Base-by-base conservation (phyloP, 1,140 invertebrate species). In the Leptinotarsa defecta region DNA sequence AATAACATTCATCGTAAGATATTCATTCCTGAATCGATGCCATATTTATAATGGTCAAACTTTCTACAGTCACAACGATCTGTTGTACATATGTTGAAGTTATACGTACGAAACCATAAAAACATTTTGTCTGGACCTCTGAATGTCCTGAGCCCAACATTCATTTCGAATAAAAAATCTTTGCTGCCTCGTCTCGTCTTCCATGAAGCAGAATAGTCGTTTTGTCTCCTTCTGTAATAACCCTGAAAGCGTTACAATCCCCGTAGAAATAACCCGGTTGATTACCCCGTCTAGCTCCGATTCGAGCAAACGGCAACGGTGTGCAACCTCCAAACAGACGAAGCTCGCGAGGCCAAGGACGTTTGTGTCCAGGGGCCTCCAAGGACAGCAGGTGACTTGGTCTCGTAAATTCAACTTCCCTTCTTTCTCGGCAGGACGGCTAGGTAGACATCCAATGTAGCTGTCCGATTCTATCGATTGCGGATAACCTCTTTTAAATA, bases 341-440 rank as follows among this genome's bases (percentile, higher is more conserved):
- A 43, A 17, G 27, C 68, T 43, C 49, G 70, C 52, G 75, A 76
- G 80, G 80, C 80, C 80, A 81, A 81, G 80, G 80, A 75, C 80
- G 77, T 34, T 52, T 74, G 73, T 80, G 80, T 76, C 80, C 80
- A 78, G 80, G 78, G 76, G 68, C 79, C 77, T 75, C 76, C 80
- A 81, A 81, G 80, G 80, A 80, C 79, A 68, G 71, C 74, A 78
- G 74, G 76, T 81, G 78, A 76, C 76, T 65, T 34, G 27, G 64
- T 65, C 27, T 34, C 22, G 64, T 65, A 65, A 24, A 65, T 34
- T 65, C 22, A 65, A 65, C 64, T 65, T 65, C 0, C 64, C 64
- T 20, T 1, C 4, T 65, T 65, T 65, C 64, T 20, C 15, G 64
- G 3, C 64, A 15, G 27, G 20, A 13, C 64, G 4, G n/a, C 15